phyloP scores from a whole-genome alignment of 2,888 invertebrate genomes.

The Cheilosia scutellata region DNA sequence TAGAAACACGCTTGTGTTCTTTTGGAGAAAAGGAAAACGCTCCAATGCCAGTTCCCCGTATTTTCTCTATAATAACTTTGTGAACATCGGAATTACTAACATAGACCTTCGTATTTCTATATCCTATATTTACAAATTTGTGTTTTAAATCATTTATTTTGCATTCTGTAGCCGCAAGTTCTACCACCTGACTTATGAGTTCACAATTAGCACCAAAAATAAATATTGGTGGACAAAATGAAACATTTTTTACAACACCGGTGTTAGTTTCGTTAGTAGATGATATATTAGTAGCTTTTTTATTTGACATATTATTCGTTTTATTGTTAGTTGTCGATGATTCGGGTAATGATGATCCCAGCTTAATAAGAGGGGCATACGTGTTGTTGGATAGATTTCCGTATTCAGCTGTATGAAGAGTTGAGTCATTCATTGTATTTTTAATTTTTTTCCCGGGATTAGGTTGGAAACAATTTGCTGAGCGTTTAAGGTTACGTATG shows the following conservation, averaged over 20 bases:
- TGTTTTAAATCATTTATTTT: slow-evolving; percentile 11
- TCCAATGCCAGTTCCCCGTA: background rate
- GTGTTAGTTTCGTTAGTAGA: background rate
- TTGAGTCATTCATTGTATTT: too few species aligned
- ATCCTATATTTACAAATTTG: slow-evolving; percentile 16
- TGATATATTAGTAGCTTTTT: background rate
- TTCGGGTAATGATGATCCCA: too few species aligned
- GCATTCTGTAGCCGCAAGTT: slow-evolving; percentile 12
- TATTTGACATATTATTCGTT: background rate
- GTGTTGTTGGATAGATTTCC: too few species aligned
- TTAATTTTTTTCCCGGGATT: too few species aligned
- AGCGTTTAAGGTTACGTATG: too few species aligned
- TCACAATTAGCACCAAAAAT: slow-evolving; percentile 29
- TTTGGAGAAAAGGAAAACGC: too few species aligned
- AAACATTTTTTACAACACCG: background rate
- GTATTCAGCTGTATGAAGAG: too few species aligned
- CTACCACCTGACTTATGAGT: slow-evolving; percentile 19
- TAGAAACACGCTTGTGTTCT: background rate
- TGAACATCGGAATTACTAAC: slow-evolving; percentile 19
- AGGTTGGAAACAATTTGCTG: too few species aligned
- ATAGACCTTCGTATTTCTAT: slow-evolving; percentile 13
- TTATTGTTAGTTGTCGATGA: too few species aligned
- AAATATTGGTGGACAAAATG: slow-evolving; percentile 18
- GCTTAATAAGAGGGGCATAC: too few species aligned
- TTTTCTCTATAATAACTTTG: background rate